Conservation (phyloP, 35 echinoderm and acorn worm genomes). For the Amphiura filiformis region DNA sequence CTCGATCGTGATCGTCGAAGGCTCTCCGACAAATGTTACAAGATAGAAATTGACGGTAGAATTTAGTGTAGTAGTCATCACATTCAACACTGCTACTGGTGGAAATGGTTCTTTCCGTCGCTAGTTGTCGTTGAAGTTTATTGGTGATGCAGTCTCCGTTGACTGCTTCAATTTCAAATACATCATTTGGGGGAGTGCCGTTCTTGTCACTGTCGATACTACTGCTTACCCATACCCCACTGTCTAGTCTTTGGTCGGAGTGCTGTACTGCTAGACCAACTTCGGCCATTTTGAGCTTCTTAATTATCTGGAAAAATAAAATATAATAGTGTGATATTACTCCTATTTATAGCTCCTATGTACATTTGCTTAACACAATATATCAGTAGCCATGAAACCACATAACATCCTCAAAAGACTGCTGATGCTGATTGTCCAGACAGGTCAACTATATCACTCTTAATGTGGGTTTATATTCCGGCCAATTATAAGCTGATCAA, state of each 20-base stretch:
- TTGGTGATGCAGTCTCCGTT: not conserved
- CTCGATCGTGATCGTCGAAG: constrained; percentile 16
- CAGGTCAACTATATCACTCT: no score
- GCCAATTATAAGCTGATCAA: no score
- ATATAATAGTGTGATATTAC: no score
- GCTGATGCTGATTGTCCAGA: no score
- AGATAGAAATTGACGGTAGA: constrained; percentile 13
- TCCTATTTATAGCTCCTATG: no score
- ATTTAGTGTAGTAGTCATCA: not conserved
- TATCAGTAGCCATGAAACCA: no score
- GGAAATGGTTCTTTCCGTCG: not conserved
- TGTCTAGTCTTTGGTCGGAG: not conserved
- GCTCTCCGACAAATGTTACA: not conserved
- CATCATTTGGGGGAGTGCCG: not conserved
- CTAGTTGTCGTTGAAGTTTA: not conserved
- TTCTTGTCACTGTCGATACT: not conserved
- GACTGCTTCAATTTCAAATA: not conserved
- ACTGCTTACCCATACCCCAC: not conserved
- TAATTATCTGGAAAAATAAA: no score
- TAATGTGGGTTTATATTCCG: no score
- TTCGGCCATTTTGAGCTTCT: no score
- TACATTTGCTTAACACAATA: no score
- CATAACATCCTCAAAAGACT: no score
- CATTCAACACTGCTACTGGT: constrained; percentile 1
- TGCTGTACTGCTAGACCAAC: no score